A percentile compares a stretch with the other conserved stretches of the same genome.
These are phyloP conservation scores for Pediacus dermestoides DNA, from an alignment of 2,888 invertebrate genomes.

Conservation along the genomic window DNA sequence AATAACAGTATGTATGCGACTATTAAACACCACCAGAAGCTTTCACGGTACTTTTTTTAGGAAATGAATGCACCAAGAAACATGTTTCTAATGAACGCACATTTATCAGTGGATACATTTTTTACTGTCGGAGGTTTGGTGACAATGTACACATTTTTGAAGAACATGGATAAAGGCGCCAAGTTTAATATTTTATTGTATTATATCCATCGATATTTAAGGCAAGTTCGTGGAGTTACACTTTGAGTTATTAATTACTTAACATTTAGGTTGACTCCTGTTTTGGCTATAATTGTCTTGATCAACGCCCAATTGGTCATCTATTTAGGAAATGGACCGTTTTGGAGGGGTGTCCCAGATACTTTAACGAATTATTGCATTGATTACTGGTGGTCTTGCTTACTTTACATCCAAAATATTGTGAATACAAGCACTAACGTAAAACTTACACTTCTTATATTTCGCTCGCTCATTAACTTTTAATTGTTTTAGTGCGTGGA, in stretches of 20 bases:
- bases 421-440: conserved; percentile 15
- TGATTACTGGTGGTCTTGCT: conserved; percentile 30
- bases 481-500: conserved; percentile 35
- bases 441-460: too few relatives aligned
- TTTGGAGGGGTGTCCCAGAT: conserved; percentile 41
- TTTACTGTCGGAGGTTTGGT: conserved; percentile 22
- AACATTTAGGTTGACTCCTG: conserved; percentile 50
- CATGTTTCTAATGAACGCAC: conserved; percentile 21
- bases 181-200: conserved; percentile 24
- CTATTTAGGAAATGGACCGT: conserved; percentile 51
- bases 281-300: conserved; percentile 48
- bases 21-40: too few relatives aligned
- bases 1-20: conserved; percentile 14
- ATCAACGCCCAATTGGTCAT: conserved; percentile 48
- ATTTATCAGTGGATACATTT: conserved; percentile 26
- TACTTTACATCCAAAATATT: conserved; percentile 33
- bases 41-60: too few relatives aligned
- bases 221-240: conserved; percentile 17
- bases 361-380: conserved; percentile 17
- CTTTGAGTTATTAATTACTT: too few relatives aligned
- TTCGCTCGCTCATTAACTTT: conserved; percentile 1
- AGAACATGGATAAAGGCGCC: conserved; percentile 15
- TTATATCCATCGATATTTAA: conserved; percentile 24
- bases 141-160: conserved; percentile 26
- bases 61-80: background rate